phyloP scores from a whole-genome alignment of 2,113 vertebrate species.

The Pavo muticus region DNA sequence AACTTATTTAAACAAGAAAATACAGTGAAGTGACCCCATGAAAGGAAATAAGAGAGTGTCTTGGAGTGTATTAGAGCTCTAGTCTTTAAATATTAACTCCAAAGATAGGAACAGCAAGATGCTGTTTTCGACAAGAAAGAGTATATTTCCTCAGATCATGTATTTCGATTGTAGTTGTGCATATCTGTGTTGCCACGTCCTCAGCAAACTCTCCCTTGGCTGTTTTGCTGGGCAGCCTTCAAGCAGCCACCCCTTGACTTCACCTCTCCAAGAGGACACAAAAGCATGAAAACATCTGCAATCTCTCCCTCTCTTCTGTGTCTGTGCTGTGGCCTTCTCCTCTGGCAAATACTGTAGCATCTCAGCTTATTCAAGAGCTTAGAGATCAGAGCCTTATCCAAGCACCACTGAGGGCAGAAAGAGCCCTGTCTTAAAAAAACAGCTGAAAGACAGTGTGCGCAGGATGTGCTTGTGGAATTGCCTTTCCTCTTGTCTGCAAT shows the following conservation, averaged over 20 bases:
- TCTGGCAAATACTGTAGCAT: not conserved
- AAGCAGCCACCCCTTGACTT: not conserved
- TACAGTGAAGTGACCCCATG: not conserved
- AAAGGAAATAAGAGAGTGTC: slow-evolving; percentile 12
- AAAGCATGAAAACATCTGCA: not conserved
- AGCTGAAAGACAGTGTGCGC: not conserved
- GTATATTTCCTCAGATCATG: not conserved
- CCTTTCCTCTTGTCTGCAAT: not conserved
- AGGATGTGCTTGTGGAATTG: not conserved
- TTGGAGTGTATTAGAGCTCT: not conserved
- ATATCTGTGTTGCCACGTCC: not conserved
- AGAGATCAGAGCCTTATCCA: not conserved
- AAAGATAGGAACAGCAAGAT: not conserved
- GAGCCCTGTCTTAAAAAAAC: not conserved
- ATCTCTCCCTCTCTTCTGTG: not conserved
- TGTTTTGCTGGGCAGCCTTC: not conserved
- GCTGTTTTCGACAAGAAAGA: not conserved
- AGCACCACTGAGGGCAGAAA: not conserved
- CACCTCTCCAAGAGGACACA: not conserved
- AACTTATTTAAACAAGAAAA: slow-evolving; percentile 18
- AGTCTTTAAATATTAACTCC: slow-evolving; percentile 13
- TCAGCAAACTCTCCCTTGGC: not conserved
- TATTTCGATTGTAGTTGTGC: not conserved
- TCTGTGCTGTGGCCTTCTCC: not conserved
- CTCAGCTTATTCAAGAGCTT: not conserved